Evolutionary conservation across 2,113 vertebrate species (phyloP), one percentile per base, ranked within the genome.

Genomic region (Albula goreensis): DNA sequence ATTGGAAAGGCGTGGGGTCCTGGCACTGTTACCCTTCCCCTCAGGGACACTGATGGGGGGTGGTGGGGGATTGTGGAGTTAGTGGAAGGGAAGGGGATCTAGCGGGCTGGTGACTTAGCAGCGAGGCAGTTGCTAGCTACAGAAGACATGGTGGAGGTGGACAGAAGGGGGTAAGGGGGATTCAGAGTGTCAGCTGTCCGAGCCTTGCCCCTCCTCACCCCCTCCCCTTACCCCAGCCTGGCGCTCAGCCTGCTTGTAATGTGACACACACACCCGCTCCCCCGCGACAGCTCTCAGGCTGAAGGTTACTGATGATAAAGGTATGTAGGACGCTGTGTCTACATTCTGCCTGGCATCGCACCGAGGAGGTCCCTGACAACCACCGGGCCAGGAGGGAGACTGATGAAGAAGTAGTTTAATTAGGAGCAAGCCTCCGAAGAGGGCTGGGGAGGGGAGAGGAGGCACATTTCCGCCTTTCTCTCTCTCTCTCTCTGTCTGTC

Each of bases 341-440:
- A 92, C 92, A 92, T 91, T 89, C 90, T 85, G 91, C 92, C 91
- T 92, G 94, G 92, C 91, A 93, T 91, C 87, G 90, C 91, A 93
- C 92, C 87, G 90, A 89, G 89, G 88, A 91, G 91, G 91, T 92
- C 90, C 90, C 91, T 94, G 94, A 94, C 92, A 93, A 93, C 31
- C 31, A 93, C 91, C 81, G 90, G 93, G 92, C 92, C 94, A 94
- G 93, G 90, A 94, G 95, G 93, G 94, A 95, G 89, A 91, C 88
- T 91, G 91, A 93, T 93, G 93, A 94, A 91, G 91, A 95, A 94
- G 93, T 92, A 94, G 92, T 95, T 95, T 96, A 95, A 96, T 96
- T 95, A 95, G 94, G 94, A 95, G 94, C 94, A 93, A 92, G 90
- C 93, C 94, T 95, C 93, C 91, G 91, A 94, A 94, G 94, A 41